A percentile compares a stretch with the other conserved stretches of the same genome.
These are phyloP conservation scores for Ormia ochracea DNA, from an alignment of 2,888 invertebrate genomes.

Conservation along the genomic window DNA sequence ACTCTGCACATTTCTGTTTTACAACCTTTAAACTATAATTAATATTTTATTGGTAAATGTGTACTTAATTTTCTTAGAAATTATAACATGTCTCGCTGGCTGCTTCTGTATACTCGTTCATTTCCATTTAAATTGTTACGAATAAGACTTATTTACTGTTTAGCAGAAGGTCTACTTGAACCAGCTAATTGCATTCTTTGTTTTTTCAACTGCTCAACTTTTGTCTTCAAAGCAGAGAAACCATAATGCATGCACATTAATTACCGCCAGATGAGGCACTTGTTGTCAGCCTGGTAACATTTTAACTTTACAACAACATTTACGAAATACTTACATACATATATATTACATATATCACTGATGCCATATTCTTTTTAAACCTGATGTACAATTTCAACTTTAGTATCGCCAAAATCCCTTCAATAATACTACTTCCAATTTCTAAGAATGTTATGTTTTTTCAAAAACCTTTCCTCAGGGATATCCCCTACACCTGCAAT, in stretches of 20 bases:
- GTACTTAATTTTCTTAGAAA: conserved; percentile 33
- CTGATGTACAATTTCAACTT: too few species aligned
- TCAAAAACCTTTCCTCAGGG: too few species aligned
- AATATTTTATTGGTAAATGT: conserved; percentile 21
- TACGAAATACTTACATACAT: neutral
- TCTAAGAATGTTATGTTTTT: too few species aligned
- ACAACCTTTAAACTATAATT: conserved; percentile 49
- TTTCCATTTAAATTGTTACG: conserved; percentile 20
- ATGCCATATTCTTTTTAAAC: too few species aligned
- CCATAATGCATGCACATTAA: conserved; percentile 60
- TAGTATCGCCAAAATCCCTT: too few species aligned
- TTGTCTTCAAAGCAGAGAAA: conserved; percentile 3
- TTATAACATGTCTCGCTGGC: conserved; percentile 24
- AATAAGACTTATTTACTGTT: conserved; percentile 22
- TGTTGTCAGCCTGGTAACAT: conserved; percentile 58
- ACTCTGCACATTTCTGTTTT: conserved; percentile 6
- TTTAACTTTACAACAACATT: conserved; percentile 33
- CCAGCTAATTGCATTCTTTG: conserved; percentile 46
- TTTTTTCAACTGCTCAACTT: neutral
- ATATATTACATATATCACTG: neutral
- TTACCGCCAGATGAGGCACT: conserved; percentile 61
- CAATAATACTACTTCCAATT: too few species aligned
- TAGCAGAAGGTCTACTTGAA: conserved; percentile 52
- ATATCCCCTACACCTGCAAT: too few species aligned
- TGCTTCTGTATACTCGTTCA: neutral